Conservation (phyloP, 2,888 invertebrate genomes). For the Formica aserva region DNA sequence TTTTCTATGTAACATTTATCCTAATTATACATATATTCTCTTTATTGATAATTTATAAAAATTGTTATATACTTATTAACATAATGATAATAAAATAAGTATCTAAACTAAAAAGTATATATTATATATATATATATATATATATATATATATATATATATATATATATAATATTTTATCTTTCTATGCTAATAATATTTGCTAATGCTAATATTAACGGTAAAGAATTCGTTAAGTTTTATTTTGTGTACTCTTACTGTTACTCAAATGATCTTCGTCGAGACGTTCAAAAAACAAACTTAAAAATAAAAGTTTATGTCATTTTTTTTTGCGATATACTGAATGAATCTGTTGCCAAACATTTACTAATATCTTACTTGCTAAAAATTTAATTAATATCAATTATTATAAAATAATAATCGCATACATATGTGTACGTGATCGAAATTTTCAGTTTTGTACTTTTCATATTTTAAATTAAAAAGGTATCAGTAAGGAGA, state of each 20-base stretch:
- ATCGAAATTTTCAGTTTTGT: neutral
- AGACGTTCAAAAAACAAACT: neutral
- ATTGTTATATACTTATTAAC: neutral
- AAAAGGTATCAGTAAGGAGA: neutral
- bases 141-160: no score
- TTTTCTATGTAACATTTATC: neutral
- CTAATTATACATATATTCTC: neutral
- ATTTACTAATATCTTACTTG: neutral
- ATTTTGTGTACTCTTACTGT: neutral
- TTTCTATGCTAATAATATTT: neutral
- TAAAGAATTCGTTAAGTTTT: neutral
- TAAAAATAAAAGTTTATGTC: neutral
- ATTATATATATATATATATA: no score
- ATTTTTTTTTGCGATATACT: neutral
- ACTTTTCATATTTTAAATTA: neutral
- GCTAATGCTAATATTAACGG: neutral
- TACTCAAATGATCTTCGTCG: neutral
- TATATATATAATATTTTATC: no score
- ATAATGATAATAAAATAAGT: no score
- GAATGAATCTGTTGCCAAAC: neutral
- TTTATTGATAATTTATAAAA: conserved; percentile 23
- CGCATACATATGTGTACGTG: neutral
- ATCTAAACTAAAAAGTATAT: no score
- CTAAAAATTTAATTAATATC: neutral
- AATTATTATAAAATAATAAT: neutral